Percentiles rank a stretch among this genome's conserved stretches.
These are phyloP conservation scores for Sialis fuliginosa DNA, from an alignment of 2,888 invertebrate species.

Conservation along the genomic window DNA sequence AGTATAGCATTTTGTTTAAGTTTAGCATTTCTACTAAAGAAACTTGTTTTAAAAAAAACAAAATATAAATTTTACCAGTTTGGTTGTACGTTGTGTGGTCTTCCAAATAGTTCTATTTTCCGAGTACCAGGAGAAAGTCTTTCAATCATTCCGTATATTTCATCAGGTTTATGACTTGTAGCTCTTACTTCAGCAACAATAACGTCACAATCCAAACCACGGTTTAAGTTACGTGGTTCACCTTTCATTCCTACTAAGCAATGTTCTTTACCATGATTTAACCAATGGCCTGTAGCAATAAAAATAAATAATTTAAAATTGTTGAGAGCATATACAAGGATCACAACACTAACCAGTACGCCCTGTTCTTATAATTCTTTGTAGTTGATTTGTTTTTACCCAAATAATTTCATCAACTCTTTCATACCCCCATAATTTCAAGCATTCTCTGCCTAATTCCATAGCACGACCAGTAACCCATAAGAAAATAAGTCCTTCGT, in stretches of 20 bases:
- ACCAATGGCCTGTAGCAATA: constrained; percentile 63
- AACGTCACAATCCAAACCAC: constrained; percentile 92
- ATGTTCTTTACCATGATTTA: constrained; percentile 97
- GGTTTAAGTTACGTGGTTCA: constrained; percentile 73
- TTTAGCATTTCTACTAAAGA: neutral
- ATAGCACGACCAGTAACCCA: constrained; percentile 97
- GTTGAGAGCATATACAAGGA: no score
- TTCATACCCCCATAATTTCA: constrained; percentile 93
- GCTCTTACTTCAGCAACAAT: constrained; percentile 97
- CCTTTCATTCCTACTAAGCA: constrained; percentile 95
- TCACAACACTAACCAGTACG: constrained; percentile 34
- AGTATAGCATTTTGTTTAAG: constrained; percentile 2
- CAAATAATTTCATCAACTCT: constrained; percentile 94
- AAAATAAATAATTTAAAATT: no score
- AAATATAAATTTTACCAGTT: constrained; percentile 69
- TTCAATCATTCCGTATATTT: constrained; percentile 96
- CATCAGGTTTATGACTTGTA: constrained; percentile 96
- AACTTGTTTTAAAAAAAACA: no score
- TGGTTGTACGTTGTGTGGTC: constrained; percentile 94
- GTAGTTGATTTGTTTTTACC: constrained; percentile 97
- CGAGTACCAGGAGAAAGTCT: constrained; percentile 89
- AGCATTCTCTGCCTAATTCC: constrained; percentile 90
- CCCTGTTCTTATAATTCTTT: constrained; percentile 91
- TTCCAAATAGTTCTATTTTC: constrained; percentile 91
- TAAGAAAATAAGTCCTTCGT: constrained; percentile 88